Conservation (phyloP, 2,113 vertebrate genomes). For the Festucalex cinctus region DNA sequence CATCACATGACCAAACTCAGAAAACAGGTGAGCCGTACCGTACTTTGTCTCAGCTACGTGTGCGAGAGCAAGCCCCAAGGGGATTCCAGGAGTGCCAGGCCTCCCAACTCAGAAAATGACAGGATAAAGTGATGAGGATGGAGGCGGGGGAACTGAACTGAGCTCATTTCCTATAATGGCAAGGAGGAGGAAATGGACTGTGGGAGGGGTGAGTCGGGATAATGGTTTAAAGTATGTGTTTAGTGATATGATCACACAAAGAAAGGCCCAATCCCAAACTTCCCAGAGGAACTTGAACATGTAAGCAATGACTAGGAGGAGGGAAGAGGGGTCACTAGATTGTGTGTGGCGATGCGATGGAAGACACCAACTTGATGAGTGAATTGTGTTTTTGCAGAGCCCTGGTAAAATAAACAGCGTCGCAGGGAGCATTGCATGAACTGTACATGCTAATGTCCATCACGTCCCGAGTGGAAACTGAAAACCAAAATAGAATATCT, state of each 20-base stretch:
- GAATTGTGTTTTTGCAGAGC: conserved; percentile 18
- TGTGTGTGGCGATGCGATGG: conserved; percentile 15
- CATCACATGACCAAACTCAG: no score
- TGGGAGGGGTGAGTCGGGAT: conserved; percentile 23
- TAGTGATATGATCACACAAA: conserved; percentile 45
- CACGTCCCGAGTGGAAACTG: background rate
- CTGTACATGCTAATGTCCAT: background rate
- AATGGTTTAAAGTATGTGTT: conserved; percentile 42
- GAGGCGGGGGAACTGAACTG: conserved; percentile 40
- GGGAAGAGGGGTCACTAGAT: conserved; percentile 23
- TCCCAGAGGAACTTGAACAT: conserved; percentile 17
- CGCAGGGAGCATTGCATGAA: conserved; percentile 1
- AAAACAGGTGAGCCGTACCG: background rate
- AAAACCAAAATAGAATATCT: conserved; percentile 22
- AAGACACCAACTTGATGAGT: conserved; percentile 16
- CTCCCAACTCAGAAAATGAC: conserved; percentile 41
- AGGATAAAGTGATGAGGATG: conserved; percentile 28
- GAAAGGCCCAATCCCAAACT: conserved; percentile 10
- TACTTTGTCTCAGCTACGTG: conserved; percentile 4
- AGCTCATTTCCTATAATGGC: conserved; percentile 60
- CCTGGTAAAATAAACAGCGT: conserved; percentile 13
- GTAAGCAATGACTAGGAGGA: conserved; percentile 25
- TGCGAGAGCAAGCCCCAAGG: background rate
- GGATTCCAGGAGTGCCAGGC: conserved; percentile 8
- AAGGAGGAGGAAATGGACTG: conserved; percentile 46